phyloP scores from a whole-genome alignment of 2,888 invertebrate species.

The Acanthosoma haemorrhoidale region DNA sequence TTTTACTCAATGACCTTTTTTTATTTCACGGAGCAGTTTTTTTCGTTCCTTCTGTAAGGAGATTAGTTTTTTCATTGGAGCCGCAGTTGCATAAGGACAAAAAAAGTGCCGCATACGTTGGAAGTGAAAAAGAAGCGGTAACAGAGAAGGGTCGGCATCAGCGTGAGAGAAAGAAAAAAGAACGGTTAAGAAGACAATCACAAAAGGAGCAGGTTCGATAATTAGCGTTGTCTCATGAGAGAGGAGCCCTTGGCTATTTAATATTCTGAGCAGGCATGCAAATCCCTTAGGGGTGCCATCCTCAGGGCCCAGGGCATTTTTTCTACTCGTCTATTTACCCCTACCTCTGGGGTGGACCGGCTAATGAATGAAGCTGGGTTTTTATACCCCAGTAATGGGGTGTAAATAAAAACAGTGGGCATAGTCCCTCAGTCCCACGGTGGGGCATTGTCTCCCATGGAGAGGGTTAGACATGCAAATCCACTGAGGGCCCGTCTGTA shows the following conservation, averaged over 20 bases:
- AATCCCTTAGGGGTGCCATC: too few species aligned
- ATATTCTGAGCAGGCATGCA: background rate
- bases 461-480: constrained; percentile 9
- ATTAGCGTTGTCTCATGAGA: constrained; percentile 9
- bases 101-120: constrained; percentile 4
- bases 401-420: constrained; percentile 7
- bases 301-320: too few species aligned
- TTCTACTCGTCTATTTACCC: too few species aligned
- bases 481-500: background rate
- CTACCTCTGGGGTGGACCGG: too few species aligned
- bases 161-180: too few species aligned
- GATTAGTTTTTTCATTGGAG: background rate
- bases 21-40: background rate
- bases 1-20: background rate
- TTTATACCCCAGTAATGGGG: background rate
- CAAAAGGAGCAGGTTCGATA: constrained; percentile 5
- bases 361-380: background rate
- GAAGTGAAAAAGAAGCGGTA: background rate
- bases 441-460: background rate
- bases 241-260: background rate
- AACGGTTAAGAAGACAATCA: background rate
- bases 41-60: background rate
- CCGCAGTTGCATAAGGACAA: background rate
- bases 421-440: background rate
- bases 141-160: background rate